Percentiles rank a stretch among this genome's conserved stretches.
Conservation (phyloP, 1,140 invertebrate species). For the Vollenhovia emeryi region DNA sequence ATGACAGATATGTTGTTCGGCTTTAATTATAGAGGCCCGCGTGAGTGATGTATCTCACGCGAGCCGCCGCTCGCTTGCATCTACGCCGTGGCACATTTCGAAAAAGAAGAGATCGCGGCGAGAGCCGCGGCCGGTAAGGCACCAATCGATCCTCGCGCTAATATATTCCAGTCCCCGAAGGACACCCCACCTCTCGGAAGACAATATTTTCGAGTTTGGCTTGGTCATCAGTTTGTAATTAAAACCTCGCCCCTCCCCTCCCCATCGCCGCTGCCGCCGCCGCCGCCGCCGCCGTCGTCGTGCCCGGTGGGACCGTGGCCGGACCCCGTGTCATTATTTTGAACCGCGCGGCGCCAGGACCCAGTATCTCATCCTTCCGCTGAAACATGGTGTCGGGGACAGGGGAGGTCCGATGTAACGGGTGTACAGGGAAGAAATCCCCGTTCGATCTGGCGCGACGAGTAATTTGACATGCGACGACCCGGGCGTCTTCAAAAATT, state of each 20-base stretch:
- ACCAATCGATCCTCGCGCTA: slow-evolving; percentile 71
- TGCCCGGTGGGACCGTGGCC: slow-evolving; percentile 77
- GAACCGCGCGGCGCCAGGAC: slow-evolving; percentile 82
- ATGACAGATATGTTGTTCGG: slow-evolving; percentile 74
- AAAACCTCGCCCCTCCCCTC: slow-evolving; percentile 77
- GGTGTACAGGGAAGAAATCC: slow-evolving; percentile 69
- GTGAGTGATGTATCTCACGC: slow-evolving; percentile 71
- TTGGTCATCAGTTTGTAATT: slow-evolving; percentile 85
- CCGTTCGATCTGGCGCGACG: neutral
- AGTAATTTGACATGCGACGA: slow-evolving; percentile 14
- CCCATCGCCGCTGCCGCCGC: neutral
- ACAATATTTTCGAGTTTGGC: slow-evolving; percentile 84
- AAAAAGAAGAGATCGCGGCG: slow-evolving; percentile 67
- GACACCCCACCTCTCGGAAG: slow-evolving; percentile 75
- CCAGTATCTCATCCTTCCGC: slow-evolving; percentile 82
- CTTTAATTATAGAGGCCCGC: slow-evolving; percentile 67
- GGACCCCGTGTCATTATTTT: slow-evolving; percentile 83
- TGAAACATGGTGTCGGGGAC: slow-evolving; percentile 75
- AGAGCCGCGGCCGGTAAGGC: slow-evolving; percentile 52
- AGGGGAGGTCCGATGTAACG: slow-evolving; percentile 58
- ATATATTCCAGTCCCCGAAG: slow-evolving; percentile 69
- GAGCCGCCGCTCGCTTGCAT: slow-evolving; percentile 38
- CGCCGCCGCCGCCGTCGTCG: neutral
- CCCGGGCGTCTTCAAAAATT: slow-evolving; percentile 23
- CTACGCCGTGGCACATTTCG: slow-evolving; percentile 30